These are phyloP conservation scores for Phataginus tricuspis DNA, from an alignment of 2,797 vertebrate species.

Conservation along the genomic window DNA sequence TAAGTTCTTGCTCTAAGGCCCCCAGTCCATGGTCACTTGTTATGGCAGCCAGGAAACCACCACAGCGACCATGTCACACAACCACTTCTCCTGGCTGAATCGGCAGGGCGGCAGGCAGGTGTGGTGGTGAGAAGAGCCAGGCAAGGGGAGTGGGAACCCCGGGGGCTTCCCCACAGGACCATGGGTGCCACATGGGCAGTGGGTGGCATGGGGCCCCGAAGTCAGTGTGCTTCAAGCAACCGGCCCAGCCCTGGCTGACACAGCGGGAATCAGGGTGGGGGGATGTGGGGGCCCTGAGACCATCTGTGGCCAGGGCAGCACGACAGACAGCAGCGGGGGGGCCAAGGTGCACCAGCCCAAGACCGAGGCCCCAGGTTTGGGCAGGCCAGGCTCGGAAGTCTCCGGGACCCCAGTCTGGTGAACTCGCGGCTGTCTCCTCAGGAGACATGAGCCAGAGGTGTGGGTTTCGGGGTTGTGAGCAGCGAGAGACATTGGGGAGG, in stretches of 20 bases:
- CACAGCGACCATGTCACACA: not conserved
- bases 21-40: not conserved
- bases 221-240: not conserved
- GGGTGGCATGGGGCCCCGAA: not conserved
- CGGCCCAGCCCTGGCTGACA: not conserved
- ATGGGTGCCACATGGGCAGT: too few species aligned
- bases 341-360: not conserved
- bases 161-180: not conserved
- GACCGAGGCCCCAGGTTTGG: not conserved
- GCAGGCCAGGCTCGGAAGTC: not conserved
- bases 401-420: not conserved
- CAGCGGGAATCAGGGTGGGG: not conserved
- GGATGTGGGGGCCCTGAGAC: not conserved
- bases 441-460: not conserved
- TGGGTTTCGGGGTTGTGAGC: rapidly evolving
- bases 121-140: not conserved
- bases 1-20: not conserved
- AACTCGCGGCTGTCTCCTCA: not conserved
- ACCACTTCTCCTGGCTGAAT: not conserved
- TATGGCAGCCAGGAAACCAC: not conserved
- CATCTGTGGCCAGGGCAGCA: too few species aligned
- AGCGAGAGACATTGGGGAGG: rapidly evolving
- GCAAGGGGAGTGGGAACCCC: not conserved
- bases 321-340: too few species aligned
- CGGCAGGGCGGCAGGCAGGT: rapidly evolving